phyloP scores from a whole-genome alignment of 2,113 vertebrate species.

The Nycticorax nycticorax region DNA sequence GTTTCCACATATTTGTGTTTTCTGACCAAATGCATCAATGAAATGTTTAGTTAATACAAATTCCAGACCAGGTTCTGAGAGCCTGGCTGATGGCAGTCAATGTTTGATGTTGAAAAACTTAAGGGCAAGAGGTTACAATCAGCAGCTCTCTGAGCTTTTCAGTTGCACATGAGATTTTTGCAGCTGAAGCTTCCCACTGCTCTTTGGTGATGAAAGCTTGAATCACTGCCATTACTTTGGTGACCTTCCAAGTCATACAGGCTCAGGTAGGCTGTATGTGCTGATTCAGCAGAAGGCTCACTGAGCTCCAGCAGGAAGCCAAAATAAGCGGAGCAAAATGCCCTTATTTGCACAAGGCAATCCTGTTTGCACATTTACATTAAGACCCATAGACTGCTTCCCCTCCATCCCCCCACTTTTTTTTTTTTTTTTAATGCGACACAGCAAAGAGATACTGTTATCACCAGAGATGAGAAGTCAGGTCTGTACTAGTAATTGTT shows the following conservation, averaged over 20 bases:
- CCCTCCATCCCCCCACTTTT: fast-evolving
- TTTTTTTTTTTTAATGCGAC: neutral
- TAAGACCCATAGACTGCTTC: neutral
- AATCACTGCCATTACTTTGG: neutral
- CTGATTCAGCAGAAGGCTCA: neutral
- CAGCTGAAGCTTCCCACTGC: neutral
- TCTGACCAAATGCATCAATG: neutral
- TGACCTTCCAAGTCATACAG: neutral
- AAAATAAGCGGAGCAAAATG: neutral
- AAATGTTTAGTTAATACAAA: neutral
- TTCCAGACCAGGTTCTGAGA: neutral
- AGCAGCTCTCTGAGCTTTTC: neutral
- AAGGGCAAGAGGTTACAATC: neutral
- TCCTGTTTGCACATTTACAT: neutral
- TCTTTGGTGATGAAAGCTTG: neutral
- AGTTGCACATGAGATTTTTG: neutral
- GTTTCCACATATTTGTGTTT: neutral
- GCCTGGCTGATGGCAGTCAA: neutral
- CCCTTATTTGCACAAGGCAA: neutral
- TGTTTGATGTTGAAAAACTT: neutral
- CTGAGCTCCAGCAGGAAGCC: neutral
- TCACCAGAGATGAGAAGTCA: no score
- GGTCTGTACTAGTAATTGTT: neutral
- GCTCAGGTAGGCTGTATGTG: neutral
- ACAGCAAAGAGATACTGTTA: neutral